A percentile compares a stretch with the other conserved stretches of the same genome.
Conservation (phyloP, 2,797 vertebrate species). For the Helarctos malayanus region DNA sequence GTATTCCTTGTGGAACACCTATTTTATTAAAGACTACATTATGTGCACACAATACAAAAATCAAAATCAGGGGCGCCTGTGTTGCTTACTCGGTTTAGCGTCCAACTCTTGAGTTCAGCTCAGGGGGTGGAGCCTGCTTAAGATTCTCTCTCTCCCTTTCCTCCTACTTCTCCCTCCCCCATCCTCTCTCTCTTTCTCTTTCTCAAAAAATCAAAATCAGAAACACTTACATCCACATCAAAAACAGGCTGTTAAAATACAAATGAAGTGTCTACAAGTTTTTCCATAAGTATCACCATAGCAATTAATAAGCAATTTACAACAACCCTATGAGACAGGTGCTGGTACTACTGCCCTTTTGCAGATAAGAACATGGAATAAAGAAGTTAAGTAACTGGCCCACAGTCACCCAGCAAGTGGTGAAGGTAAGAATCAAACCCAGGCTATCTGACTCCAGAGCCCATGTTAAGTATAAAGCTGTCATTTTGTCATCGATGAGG, state of each 20-base stretch:
- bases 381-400: background rate
- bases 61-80: background rate
- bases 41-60: background rate
- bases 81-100: background rate
- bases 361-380: background rate
- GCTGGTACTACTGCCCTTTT: background rate
- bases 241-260: background rate
- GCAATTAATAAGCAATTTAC: background rate
- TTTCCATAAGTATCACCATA: background rate
- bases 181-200: background rate
- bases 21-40: conserved; percentile 8
- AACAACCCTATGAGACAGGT: background rate
- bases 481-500: background rate
- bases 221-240: background rate
- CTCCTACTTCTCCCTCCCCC: background rate
- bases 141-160: background rate
- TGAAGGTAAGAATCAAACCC: background rate
- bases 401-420: background rate
- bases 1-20: background rate
- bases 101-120: background rate
- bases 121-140: background rate
- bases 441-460: background rate
- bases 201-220: background rate
- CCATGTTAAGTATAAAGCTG: background rate
- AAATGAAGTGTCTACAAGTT: background rate